Base-by-base conservation (phyloP, 2,113 vertebrate genomes). In the Sphaerodactylus townsendi region DNA sequence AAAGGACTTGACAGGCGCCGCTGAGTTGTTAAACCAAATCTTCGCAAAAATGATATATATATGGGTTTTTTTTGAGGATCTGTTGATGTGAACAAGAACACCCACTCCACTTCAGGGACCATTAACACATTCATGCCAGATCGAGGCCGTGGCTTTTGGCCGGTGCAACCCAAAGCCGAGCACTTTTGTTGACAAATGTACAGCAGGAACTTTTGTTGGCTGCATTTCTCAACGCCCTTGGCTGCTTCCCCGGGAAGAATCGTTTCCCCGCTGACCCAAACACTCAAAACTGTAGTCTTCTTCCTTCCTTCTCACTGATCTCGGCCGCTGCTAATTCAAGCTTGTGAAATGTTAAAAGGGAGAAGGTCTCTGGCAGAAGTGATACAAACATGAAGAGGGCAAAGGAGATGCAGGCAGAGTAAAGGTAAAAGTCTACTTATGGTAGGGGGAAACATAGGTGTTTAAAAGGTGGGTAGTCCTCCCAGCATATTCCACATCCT, bases 221-320 rank as follows among this genome's bases (percentile, higher is more conserved):
- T 87, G 91, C 91, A 91, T 90, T 94, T 94, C 92, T 92, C 92
- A 91, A 89, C 56, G 86, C 80, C 86, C 87, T 93, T 92, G 89
- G 66, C 79, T 78, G 90, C 83, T 88, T 85, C 78, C 85, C 87
- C 73, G 2, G 19, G 64, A 82, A 85, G 79, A 77, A 79, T 82
- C 73, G 82, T 80, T 88, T 88, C 88, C 46, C 87, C 73, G 53
- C 66, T 92, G 93, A 92, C 89, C 92, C 56, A 80, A 86, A 76
- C 73, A 86, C 83, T 87, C 82, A 66, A 62, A 62, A 79, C 85
- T 48, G 17, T 44, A 33, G 87, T 50, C 19, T 68, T 78, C 83
- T 89, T n/a, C 77, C 77, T 88, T 94, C 88, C 89, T 84, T 87
- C 71, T 74, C 87, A 87, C 76, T 89, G 92, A 89, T 85, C 78